Conservation (phyloP, 2,797 vertebrate genomes). For the Molossus molossus region DNA sequence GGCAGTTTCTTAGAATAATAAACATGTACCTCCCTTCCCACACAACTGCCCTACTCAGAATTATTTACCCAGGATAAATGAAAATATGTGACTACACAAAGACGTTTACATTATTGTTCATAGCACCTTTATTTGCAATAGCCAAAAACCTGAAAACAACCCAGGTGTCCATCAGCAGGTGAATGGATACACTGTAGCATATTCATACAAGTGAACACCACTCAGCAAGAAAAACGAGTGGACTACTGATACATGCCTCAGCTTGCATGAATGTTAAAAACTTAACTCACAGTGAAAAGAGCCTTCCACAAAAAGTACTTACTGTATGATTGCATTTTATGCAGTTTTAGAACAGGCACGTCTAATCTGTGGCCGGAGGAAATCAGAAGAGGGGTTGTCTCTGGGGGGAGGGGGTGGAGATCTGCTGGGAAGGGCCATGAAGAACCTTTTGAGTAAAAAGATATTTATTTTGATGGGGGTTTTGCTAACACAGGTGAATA, state of each 20-base stretch:
- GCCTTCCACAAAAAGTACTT: not conserved
- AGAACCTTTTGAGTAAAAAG: not conserved
- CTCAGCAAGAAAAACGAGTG: not conserved
- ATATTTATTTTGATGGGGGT: not conserved
- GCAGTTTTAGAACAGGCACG: not conserved
- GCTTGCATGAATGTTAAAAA: not conserved
- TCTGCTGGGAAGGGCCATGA: not conserved
- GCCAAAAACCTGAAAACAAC: not conserved
- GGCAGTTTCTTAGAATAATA: not conserved
- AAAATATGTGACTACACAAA: not conserved
- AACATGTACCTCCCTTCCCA: not conserved
- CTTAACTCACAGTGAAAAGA: not conserved
- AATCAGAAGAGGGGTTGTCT: not conserved
- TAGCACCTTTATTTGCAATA: not conserved
- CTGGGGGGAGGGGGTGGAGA: fast-evolving
- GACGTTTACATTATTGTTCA: not conserved
- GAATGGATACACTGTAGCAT: not conserved
- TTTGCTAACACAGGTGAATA: not conserved
- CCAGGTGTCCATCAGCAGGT: not conserved
- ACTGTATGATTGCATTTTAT: fast-evolving
- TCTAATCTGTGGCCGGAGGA: not conserved
- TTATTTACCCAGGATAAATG: not conserved
- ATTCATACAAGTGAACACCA: not conserved
- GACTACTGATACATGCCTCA: not conserved
- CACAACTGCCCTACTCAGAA: not conserved